Percentiles rank a stretch among this genome's conserved stretches.
phyloP scores from a whole-genome alignment of 2,888 invertebrate species.

The Criorhina ranunculi region DNA sequence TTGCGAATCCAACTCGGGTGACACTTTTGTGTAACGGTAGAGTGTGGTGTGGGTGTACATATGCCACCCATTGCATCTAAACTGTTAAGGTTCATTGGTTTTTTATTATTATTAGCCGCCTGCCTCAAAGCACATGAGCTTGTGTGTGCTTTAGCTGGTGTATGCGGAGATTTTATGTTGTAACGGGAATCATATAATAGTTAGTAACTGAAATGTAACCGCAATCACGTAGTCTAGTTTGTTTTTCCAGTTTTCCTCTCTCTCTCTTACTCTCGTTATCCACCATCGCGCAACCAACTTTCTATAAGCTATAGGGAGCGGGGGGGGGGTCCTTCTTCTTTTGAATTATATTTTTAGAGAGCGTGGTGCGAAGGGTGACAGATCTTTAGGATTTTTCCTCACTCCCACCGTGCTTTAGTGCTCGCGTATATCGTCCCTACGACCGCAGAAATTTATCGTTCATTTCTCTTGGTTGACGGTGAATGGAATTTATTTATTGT shows the following conservation, averaged over 20 bases:
- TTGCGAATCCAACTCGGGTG: slow-evolving; percentile 8
- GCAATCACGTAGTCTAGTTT: slow-evolving; percentile 75
- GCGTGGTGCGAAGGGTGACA: slow-evolving; percentile 10
- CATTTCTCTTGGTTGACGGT: slow-evolving; percentile 66
- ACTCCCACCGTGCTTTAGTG: not conserved
- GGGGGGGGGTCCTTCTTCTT: slow-evolving; percentile 49
- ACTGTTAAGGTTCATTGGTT: slow-evolving; percentile 33
- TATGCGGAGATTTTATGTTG: slow-evolving; percentile 65
- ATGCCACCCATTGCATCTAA: slow-evolving; percentile 28
- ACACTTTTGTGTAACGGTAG: slow-evolving; percentile 20
- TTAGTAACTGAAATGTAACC: slow-evolving; percentile 76
- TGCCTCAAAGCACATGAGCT: slow-evolving; percentile 49
- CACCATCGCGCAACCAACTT: too few species aligned
- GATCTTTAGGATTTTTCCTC: slow-evolving; percentile 42
- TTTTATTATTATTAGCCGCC: slow-evolving; percentile 62
- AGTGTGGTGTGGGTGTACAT: slow-evolving; percentile 28
- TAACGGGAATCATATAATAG: slow-evolving; percentile 69
- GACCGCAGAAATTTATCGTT: slow-evolving; percentile 65
- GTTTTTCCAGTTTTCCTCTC: slow-evolving; percentile 69
- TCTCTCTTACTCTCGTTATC: too few species aligned
- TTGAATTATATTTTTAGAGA: slow-evolving; percentile 37
- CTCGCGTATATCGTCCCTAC: slow-evolving; percentile 27
- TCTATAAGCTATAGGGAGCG: too few species aligned
- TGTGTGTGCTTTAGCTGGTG: slow-evolving; percentile 45
- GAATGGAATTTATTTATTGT: slow-evolving; percentile 75